A percentile compares a stretch with the other conserved stretches of the same genome.
Evolutionary conservation across 1,140 invertebrate species (phyloP).

Genomic region (Ceratosolen solmsi): DNA sequence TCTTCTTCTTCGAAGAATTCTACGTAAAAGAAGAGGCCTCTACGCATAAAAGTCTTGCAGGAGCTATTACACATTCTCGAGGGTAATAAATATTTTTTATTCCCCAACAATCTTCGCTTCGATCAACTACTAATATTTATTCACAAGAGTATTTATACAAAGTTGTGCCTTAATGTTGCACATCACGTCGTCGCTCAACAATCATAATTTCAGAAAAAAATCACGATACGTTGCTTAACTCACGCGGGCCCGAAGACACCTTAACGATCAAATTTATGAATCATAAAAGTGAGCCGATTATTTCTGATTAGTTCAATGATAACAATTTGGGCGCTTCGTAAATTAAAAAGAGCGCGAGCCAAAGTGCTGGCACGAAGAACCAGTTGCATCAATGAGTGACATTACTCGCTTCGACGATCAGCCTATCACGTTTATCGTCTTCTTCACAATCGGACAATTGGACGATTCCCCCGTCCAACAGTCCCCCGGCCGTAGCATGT

Average conservation of each 20-base stretch:
- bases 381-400: too few species aligned
- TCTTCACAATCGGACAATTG: too few species aligned
- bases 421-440: too few species aligned
- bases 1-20: too few species aligned
- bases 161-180: background rate
- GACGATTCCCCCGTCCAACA: too few species aligned
- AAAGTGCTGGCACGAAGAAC: too few species aligned
- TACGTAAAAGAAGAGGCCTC: background rate
- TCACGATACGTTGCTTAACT: background rate
- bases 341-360: too few species aligned
- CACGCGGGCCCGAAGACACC: background rate
- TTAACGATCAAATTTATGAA: background rate
- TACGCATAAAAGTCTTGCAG: background rate
- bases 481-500: too few species aligned
- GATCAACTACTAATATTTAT: background rate
- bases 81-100: slow-evolving; percentile 24
- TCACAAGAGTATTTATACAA: background rate
- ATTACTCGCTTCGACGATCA: too few species aligned
- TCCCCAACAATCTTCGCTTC: background rate
- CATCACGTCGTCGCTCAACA: background rate
- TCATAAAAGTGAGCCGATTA: background rate
- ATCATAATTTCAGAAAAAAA: background rate
- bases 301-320: background rate
- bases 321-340: background rate
- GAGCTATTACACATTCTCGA: background rate